Evolutionary conservation across 2,888 invertebrate species (phyloP).

Genomic region (Dryomyza anilis): DNA sequence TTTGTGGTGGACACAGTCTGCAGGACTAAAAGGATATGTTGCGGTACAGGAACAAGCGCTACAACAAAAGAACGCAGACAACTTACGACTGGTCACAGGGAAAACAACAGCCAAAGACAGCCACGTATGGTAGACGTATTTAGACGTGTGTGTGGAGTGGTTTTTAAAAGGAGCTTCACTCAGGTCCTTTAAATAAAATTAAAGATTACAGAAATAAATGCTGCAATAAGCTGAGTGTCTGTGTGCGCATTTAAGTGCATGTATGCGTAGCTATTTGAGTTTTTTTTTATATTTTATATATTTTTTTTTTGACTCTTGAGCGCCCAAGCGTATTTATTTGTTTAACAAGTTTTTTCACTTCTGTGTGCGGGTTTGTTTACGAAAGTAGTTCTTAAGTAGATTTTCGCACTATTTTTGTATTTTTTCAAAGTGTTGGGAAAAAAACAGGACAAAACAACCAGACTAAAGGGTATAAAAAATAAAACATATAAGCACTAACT

Average conservation of each 20-base stretch:
- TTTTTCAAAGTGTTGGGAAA: neutral
- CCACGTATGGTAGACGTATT: slow-evolving; percentile 1
- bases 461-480: neutral
- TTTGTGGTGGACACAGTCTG: slow-evolving; percentile 19
- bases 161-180: neutral
- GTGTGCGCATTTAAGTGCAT: no score
- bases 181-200: slow-evolving; percentile 2
- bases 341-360: slow-evolving; percentile 29
- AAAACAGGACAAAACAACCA: neutral
- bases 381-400: slow-evolving; percentile 18
- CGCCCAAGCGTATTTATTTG: slow-evolving; percentile 40
- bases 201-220: neutral
- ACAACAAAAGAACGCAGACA: neutral
- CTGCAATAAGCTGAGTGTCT: neutral
- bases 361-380: neutral
- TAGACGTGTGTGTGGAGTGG: neutral
- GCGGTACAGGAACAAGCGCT: neutral
- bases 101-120: neutral
- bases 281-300: no score
- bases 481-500: neutral
- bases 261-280: no score
- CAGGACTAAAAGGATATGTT: slow-evolving; percentile 21
- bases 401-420: slow-evolving; percentile 2
- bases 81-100: neutral
- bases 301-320: slow-evolving; percentile 22